Evolutionary conservation across 2,888 invertebrate species (phyloP).

Genomic region (Lasioglossum oenotherae): DNA sequence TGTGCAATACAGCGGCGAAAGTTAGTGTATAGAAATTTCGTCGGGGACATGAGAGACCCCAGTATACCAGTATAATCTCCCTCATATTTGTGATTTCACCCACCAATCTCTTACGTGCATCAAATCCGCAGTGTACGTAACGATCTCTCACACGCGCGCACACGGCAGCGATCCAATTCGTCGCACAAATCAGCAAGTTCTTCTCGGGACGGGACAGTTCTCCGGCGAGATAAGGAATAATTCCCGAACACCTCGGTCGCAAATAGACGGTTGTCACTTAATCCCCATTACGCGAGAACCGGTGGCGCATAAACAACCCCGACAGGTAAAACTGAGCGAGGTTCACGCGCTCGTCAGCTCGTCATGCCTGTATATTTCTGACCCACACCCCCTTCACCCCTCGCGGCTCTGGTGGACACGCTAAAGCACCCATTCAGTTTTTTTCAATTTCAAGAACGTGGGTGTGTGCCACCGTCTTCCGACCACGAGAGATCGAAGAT

Average conservation of each 20-base stretch:
- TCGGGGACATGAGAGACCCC: no score
- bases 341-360: slow-evolving; percentile 37
- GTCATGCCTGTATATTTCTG: slow-evolving; percentile 67
- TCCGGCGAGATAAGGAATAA: background rate
- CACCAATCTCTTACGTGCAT: no score
- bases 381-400: slow-evolving; percentile 21
- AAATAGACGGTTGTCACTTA: background rate
- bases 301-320: slow-evolving; percentile 30
- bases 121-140: no score
- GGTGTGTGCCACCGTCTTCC: slow-evolving; percentile 74
- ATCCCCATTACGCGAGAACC: slow-evolving; percentile 3
- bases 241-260: slow-evolving; percentile 4
- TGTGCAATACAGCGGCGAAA: no score
- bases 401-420: slow-evolving; percentile 45
- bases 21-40: no score
- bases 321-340: slow-evolving; percentile 34
- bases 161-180: background rate
- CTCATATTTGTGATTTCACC: no score
- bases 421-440: slow-evolving; percentile 65
- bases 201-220: background rate
- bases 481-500: slow-evolving; percentile 70
- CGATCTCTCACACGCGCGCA: background rate
- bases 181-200: background rate
- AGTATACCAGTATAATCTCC: no score
- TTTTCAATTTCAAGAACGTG: slow-evolving; percentile 73